Conservation (phyloP, 2,888 invertebrate genomes). For the Cheilosia vulpina region DNA sequence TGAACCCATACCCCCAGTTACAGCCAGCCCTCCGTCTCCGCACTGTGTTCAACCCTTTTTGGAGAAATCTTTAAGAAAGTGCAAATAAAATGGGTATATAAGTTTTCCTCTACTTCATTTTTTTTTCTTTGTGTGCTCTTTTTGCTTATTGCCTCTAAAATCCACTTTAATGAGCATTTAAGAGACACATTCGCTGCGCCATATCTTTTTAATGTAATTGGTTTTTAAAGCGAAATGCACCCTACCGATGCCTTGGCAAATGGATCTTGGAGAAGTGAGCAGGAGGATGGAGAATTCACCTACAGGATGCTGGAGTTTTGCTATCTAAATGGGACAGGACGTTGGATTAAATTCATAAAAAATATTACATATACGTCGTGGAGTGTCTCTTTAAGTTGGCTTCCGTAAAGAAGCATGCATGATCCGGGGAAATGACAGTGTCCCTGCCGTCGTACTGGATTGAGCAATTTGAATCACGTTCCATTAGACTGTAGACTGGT, state of each 20-base stretch:
- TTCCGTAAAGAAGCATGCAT: constrained; percentile 20
- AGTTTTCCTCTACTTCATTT: constrained; percentile 22
- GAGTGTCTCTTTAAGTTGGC: constrained; percentile 59
- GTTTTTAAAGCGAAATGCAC: constrained; percentile 72
- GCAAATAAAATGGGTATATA: constrained; percentile 59
- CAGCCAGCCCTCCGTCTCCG: not conserved
- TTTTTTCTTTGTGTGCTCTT: constrained; percentile 9
- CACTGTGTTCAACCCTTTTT: constrained; percentile 50
- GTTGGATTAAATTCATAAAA: constrained; percentile 74
- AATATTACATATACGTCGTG: constrained; percentile 63
- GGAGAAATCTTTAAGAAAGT: constrained; percentile 66
- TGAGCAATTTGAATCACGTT: constrained; percentile 64
- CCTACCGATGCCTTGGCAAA: constrained; percentile 55
- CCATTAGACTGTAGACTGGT: constrained; percentile 56
- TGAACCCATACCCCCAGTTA: not conserved
- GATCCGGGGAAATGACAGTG: not conserved
- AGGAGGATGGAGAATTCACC: constrained; percentile 50
- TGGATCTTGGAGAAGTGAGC: constrained; percentile 41
- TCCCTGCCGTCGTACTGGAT: constrained; percentile 39
- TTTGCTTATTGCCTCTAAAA: constrained; percentile 77
- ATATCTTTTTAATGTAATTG: constrained; percentile 75
- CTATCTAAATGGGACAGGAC: constrained; percentile 72
- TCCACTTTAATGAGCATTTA: constrained; percentile 83
- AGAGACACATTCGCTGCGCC: constrained; percentile 79
- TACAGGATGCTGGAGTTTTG: constrained; percentile 67